Evolutionary conservation across 2,888 invertebrate genomes (phyloP).

Genomic region (Spodoptera exigua): DNA sequence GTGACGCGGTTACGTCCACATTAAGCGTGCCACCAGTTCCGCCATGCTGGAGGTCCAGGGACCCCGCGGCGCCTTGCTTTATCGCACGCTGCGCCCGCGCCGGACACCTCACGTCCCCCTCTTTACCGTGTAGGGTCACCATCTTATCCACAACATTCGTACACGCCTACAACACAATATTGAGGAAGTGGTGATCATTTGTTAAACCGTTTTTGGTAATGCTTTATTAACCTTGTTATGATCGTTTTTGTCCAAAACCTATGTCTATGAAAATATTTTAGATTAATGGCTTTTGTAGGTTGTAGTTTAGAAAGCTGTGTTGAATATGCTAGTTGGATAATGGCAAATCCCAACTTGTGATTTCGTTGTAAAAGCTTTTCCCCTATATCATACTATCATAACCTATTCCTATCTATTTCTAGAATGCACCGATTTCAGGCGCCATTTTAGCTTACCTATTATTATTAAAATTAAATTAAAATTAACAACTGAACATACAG

Average conservation of each 20-base stretch:
- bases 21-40: constrained; percentile 51
- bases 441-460: no score
- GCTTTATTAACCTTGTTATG: constrained; percentile 39
- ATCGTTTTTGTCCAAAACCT: constrained; percentile 21
- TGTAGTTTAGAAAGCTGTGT: neutral
- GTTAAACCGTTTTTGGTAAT: constrained; percentile 49
- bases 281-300: neutral
- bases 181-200: constrained; percentile 51
- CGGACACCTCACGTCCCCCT: constrained; percentile 81
- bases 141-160: constrained; percentile 51
- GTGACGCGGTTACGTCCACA: constrained; percentile 62
- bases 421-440: no score
- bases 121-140: constrained; percentile 68
- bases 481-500: no score
- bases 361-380: no score
- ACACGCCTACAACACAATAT: constrained; percentile 54
- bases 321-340: no score
- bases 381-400: no score
- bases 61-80: constrained; percentile 88
- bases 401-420: no score
- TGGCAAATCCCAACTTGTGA: no score
- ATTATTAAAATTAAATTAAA: no score
- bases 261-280: constrained; percentile 9
- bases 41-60: constrained; percentile 83
- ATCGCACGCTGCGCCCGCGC: constrained; percentile 86